Evolutionary conservation across 2,113 vertebrate species (phyloP).

Genomic region (Sebastes fasciatus): DNA sequence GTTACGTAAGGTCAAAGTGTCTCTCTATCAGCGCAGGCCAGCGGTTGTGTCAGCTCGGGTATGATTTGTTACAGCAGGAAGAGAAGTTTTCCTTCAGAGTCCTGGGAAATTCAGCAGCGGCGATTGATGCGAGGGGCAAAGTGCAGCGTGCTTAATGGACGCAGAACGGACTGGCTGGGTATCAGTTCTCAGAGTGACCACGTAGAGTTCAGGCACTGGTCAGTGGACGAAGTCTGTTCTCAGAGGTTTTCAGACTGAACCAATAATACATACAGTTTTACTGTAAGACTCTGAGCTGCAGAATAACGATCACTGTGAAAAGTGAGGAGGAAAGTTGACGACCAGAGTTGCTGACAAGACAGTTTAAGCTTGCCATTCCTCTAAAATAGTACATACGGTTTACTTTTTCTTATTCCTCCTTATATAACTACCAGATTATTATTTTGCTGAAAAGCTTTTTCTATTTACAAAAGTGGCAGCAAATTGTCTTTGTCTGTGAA

Average conservation of each 20-base stretch:
- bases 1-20: slow-evolving; percentile 45
- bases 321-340: neutral
- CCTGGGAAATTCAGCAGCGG: slow-evolving; percentile 73
- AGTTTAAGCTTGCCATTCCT: neutral
- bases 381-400: neutral
- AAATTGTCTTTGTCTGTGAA: neutral
- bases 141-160: slow-evolving; percentile 38
- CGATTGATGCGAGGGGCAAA: slow-evolving; percentile 36
- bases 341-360: neutral
- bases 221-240: slow-evolving; percentile 49
- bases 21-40: slow-evolving; percentile 32
- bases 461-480: neutral
- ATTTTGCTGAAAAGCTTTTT: neutral
- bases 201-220: slow-evolving; percentile 58
- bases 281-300: slow-evolving; percentile 6
- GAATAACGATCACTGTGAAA: slow-evolving; percentile 8
- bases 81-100: slow-evolving; percentile 60
- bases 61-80: slow-evolving; percentile 71
- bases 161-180: slow-evolving; percentile 35
- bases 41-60: slow-evolving; percentile 27
- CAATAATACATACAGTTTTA: too few relatives aligned
- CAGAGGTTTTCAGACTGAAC: slow-evolving; percentile 25
- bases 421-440: neutral
- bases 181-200: slow-evolving; percentile 59
- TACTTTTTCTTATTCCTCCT: neutral